phyloP scores from a whole-genome alignment of 2,888 invertebrate species.

The Thyatira batis region DNA sequence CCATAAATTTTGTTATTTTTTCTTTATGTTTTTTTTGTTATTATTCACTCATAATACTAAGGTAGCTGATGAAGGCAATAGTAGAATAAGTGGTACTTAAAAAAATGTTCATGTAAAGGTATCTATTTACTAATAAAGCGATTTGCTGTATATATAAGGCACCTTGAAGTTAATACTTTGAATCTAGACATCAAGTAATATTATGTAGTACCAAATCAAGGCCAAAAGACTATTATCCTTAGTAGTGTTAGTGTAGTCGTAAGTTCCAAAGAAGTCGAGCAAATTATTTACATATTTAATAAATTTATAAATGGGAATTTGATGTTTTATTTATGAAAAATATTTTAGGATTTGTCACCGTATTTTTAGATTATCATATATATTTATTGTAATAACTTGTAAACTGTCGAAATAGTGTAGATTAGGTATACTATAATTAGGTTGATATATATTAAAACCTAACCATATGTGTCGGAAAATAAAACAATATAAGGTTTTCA shows the following conservation, averaged over 20 bases:
- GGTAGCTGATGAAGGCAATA: not conserved
- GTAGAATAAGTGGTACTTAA: not conserved
- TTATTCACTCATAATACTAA: not conserved
- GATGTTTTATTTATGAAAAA: not conserved
- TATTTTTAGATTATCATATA: too few species aligned
- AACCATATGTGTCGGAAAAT: too few species aligned
- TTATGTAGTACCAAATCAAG: not conserved
- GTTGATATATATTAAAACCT: not conserved
- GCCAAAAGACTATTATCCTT: not conserved
- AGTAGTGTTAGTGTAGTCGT: not conserved
- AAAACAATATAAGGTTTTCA: not conserved
- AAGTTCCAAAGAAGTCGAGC: slow-evolving; percentile 14
- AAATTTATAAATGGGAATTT: slow-evolving; percentile 25
- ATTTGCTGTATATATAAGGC: too few species aligned
- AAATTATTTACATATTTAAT: slow-evolving; percentile 29
- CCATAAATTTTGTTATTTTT: not conserved
- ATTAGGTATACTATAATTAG: too few species aligned
- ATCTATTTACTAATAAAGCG: too few species aligned
- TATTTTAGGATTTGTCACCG: too few species aligned
- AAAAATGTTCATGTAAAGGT: too few species aligned
- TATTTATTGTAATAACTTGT: too few species aligned
- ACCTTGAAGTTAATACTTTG: too few species aligned
- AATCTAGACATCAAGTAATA: not conserved
- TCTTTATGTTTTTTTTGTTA: not conserved
- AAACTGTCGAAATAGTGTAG: too few species aligned